Evolutionary conservation across 2,797 vertebrate species (phyloP).

Genomic region (Okamejei kenojei): DNA sequence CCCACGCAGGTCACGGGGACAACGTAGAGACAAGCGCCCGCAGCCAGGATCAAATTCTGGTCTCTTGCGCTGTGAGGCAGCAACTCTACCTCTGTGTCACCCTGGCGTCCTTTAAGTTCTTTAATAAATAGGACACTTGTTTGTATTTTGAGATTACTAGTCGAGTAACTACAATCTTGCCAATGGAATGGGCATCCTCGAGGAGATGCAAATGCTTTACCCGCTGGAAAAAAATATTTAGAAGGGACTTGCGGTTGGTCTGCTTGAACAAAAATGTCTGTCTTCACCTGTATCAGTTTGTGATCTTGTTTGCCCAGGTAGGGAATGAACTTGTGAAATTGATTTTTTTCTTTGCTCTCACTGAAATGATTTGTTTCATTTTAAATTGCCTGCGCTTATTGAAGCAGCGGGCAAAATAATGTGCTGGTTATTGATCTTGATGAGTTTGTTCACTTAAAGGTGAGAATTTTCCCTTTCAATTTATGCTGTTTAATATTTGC

Average conservation of each 20-base stretch:
- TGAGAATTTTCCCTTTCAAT: neutral
- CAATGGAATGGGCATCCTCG: neutral
- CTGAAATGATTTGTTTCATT: neutral
- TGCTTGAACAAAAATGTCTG: neutral
- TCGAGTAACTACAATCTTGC: too few species aligned
- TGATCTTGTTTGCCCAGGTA: neutral
- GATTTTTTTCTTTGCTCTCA: neutral
- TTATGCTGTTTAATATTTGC: slow-evolving; percentile 35
- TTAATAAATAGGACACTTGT: neutral
- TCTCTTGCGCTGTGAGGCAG: too few species aligned
- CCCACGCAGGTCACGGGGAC: too few species aligned
- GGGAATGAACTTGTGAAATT: neutral
- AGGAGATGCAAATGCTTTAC: neutral
- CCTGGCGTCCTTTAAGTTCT: neutral
- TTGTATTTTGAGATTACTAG: too few species aligned
- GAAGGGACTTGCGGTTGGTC: neutral
- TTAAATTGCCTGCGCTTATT: neutral
- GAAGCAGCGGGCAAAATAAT: neutral
- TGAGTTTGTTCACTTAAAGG: neutral
- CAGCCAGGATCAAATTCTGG: too few species aligned
- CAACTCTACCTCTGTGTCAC: too few species aligned
- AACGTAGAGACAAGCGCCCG: too few species aligned
- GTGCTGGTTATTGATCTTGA: neutral
- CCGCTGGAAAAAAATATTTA: neutral
- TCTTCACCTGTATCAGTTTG: neutral